Base-by-base conservation (phyloP, 2,797 vertebrate genomes). In the Urocyon cinereoargenteus region DNA sequence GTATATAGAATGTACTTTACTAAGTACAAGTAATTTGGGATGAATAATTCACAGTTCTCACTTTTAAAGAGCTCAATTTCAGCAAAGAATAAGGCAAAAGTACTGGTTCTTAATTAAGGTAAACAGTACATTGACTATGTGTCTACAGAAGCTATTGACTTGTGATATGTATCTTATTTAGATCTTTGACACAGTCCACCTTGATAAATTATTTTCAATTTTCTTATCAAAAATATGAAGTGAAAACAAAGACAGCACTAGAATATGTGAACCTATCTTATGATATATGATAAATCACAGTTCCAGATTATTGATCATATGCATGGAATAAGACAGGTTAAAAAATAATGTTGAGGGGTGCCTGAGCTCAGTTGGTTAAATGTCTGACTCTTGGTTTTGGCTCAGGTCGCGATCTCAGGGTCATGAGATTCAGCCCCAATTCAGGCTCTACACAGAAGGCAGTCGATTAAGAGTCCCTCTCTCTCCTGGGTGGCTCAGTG, bases 141-240 rank as follows among this genome's bases (percentile, higher is more conserved):
- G 14, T 90, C 64, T 68, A 3, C 28, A 70, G 9, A 57, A 73
- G 18, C 3, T 40, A 19, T 70, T 49, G 28, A 70, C 59, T 87
- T 70, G 7, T 31, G 62, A 55, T 51, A n/a, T 5, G 28, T 15
- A 66, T 83, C 96, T 57, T 61, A 90, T 70, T 90, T 36, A 84
- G 31, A 31, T 26, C 70, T 77, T 66, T 96, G 85, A 90, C 49
- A 92, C 59, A 90, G 22, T 82, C 40, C 59, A 96, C 40, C 22
- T 15, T 81, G 90, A 96, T 91, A 70, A 36, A 95, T 89, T 82
- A 62, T 95, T 95, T 94, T 68, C 62, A 86, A 40, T 94, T 90
- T 94, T 97, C 77, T 84, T 55, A 88, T 77, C 34, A 89, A 92
- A 91, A 92, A 85, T 36, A 93, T 61, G 78, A 97, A 68, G n/a